phyloP scores from a whole-genome alignment of 2,113 vertebrate genomes.

The Rutilus rutilus region DNA sequence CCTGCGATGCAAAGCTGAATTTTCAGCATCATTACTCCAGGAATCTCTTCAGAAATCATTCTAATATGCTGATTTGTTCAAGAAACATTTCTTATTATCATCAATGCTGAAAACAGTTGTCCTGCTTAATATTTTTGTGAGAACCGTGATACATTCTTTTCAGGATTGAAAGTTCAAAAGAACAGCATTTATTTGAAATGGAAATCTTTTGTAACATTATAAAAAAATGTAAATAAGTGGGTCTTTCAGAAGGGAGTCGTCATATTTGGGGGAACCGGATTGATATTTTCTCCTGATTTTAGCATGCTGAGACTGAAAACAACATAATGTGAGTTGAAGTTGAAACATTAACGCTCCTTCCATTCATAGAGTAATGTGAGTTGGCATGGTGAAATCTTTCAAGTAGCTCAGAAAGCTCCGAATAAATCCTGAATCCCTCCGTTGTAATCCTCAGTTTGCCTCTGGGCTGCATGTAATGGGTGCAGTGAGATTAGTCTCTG shows the following conservation, averaged over 20 bases:
- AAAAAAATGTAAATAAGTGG: not conserved
- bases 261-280: not conserved
- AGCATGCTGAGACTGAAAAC: not conserved
- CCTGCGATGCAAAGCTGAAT: not conserved
- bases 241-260: not conserved
- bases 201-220: not conserved
- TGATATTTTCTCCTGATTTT: not conserved
- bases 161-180: not conserved
- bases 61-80: not conserved
- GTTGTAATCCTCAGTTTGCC: conserved; percentile 65
- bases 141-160: too few relatives aligned
- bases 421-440: conserved; percentile 71
- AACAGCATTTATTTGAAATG: too few relatives aligned
- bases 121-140: not conserved
- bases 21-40: not conserved
- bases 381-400: conserved; percentile 24
- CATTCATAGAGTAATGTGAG: conserved; percentile 4
- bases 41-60: not conserved
- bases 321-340: not conserved
- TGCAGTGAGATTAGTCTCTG: conserved; percentile 67
- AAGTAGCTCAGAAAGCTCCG: conserved; percentile 41
- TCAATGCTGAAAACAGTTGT: not conserved
- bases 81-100: not conserved
- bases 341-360: conserved; percentile 12
- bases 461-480: conserved; percentile 44